Evolutionary conservation across 2,888 invertebrate species (phyloP).

Genomic region (Catocala sponsa): DNA sequence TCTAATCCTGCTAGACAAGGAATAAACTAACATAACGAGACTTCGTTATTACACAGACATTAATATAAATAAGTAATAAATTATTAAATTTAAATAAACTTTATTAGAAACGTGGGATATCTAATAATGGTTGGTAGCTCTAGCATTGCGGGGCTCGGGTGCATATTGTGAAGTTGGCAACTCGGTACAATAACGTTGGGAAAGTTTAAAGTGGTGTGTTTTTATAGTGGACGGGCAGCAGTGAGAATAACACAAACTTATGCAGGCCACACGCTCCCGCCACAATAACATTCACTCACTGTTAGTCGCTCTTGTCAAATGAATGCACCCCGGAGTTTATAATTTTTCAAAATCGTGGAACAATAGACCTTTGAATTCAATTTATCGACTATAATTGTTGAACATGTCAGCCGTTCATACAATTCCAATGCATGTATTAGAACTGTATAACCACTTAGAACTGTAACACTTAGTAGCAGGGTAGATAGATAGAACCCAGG

Average conservation of each 20-base stretch:
- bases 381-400: neutral
- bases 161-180: slow-evolving; percentile 51
- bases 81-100: slow-evolving; percentile 38
- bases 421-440: too few relatives aligned
- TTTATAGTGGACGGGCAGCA: slow-evolving; percentile 45
- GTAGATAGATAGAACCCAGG: too few relatives aligned
- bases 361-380: neutral
- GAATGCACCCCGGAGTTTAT: neutral
- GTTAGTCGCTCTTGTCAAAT: slow-evolving; percentile 13
- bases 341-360: neutral
- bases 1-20: neutral
- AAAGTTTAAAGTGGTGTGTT: slow-evolving; percentile 60
- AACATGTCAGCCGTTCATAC: too few relatives aligned
- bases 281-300: slow-evolving; percentile 35
- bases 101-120: slow-evolving; percentile 42
- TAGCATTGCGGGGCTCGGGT: slow-evolving; percentile 33
- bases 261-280: slow-evolving; percentile 19
- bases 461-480: too few relatives aligned
- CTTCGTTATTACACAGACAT: slow-evolving; percentile 27
- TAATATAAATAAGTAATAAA: slow-evolving; percentile 26
- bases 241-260: slow-evolving; percentile 45
- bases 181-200: slow-evolving; percentile 42
- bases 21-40: slow-evolving; percentile 13
- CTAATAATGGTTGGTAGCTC: slow-evolving; percentile 41
- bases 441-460: too few relatives aligned